Conservation (phyloP, 2,888 invertebrate genomes). For the Tinea pellionella region DNA sequence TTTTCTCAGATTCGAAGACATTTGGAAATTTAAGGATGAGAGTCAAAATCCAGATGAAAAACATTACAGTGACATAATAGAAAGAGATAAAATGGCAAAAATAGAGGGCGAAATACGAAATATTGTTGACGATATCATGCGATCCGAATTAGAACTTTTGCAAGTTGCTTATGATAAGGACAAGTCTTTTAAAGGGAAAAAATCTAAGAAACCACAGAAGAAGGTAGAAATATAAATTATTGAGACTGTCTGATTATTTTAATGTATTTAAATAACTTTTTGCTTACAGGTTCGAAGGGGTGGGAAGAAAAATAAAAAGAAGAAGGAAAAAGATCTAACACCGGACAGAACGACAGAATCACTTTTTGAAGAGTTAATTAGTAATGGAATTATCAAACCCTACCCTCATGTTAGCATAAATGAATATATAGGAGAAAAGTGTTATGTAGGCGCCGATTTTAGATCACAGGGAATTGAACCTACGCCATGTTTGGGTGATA, state of each 20-base stretch:
- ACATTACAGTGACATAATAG: constrained; percentile 85
- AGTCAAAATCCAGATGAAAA: constrained; percentile 77
- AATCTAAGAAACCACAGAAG: constrained; percentile 81
- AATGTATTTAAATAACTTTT: neutral
- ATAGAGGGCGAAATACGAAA: constrained; percentile 86
- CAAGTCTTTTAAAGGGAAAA: constrained; percentile 78
- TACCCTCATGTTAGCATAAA: constrained; percentile 75
- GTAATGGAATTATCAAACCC: constrained; percentile 89
- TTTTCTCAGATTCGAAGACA: constrained; percentile 73
- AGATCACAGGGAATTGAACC: constrained; percentile 61
- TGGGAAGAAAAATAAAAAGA: constrained; percentile 91
- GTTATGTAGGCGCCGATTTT: constrained; percentile 70
- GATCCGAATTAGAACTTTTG: constrained; percentile 75
- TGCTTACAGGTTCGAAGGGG: constrained; percentile 73
- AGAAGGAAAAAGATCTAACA: constrained; percentile 94
- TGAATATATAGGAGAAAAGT: constrained; percentile 85
- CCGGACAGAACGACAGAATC: constrained; percentile 91
- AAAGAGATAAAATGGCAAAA: constrained; percentile 83
- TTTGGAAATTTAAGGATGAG: constrained; percentile 88
- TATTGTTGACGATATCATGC: constrained; percentile 83
- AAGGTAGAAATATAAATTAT: constrained; percentile 38
- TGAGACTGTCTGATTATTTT: neutral
- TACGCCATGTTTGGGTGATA: constrained; percentile 77
- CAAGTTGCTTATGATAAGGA: constrained; percentile 81
- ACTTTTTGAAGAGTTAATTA: constrained; percentile 90